Conservation (phyloP, 2,113 vertebrate genomes). For the Picathartes gymnocephalus region DNA sequence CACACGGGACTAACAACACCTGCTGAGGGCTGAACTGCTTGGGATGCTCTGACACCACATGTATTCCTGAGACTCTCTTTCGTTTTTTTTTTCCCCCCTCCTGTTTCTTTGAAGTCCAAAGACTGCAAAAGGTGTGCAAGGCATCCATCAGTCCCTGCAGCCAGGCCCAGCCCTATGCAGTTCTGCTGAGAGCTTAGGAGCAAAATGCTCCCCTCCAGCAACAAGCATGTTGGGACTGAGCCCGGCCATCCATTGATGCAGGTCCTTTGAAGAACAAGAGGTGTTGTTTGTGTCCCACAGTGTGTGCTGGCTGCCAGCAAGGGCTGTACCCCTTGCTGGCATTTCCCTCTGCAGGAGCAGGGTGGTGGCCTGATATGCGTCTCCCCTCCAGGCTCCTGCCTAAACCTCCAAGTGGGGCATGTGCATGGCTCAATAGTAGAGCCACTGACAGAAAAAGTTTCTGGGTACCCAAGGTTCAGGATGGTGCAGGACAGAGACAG, state of each 20-base stretch:
- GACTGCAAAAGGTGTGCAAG: not conserved
- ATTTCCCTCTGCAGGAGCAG: not conserved
- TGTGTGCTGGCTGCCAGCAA: not conserved
- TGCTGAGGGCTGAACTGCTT: not conserved
- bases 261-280: not conserved
- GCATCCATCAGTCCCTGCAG: not conserved
- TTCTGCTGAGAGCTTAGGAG: not conserved
- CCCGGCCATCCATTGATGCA: rapidly evolving
- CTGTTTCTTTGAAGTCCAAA: not conserved
- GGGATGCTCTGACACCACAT: not conserved
- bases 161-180: not conserved
- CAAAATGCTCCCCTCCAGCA: not conserved
- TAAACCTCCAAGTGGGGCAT: not conserved
- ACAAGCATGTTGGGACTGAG: not conserved
- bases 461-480: not conserved
- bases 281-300: not conserved
- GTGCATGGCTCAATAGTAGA: not conserved
- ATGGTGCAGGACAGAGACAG: not conserved
- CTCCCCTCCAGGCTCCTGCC: not conserved
- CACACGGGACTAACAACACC: not conserved
- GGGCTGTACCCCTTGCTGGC: not conserved
- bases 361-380: not conserved
- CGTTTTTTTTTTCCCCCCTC: rapidly evolving
- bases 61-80: not conserved
- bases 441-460: not conserved